These are phyloP conservation scores for Ptychoptera albimana DNA, from an alignment of 2,888 invertebrate species.

Conservation along the genomic window DNA sequence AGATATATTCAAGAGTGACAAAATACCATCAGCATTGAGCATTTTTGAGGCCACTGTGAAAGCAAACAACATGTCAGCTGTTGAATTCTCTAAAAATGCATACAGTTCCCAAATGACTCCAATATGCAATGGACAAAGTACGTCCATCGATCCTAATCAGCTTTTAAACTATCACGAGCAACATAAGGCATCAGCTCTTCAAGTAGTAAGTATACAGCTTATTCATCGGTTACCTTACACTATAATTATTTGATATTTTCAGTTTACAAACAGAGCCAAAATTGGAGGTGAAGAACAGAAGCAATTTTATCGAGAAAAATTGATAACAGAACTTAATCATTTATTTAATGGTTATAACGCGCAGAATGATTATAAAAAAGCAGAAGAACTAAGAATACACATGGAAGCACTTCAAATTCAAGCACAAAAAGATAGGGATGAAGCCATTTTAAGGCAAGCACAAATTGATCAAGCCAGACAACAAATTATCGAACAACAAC, in stretches of 20 bases:
- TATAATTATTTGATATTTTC: too few species aligned
- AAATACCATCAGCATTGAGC: not conserved
- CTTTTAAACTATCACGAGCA: too few species aligned
- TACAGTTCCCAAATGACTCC: not conserved
- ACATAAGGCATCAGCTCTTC: too few species aligned
- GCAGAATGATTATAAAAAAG: not conserved
- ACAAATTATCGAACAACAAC: too few species aligned
- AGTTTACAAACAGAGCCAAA: not conserved
- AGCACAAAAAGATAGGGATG: too few species aligned
- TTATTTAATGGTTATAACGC: not conserved
- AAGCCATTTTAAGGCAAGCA: too few species aligned
- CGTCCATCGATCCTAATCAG: too few species aligned
- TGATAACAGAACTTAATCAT: not conserved
- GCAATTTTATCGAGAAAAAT: not conserved
- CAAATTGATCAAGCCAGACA: too few species aligned
- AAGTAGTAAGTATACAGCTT: too few species aligned
- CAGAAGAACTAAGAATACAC: not conserved
- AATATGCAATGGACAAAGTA: too few species aligned
- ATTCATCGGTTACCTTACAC: too few species aligned
- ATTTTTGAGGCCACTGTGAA: not conserved
- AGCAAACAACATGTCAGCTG: not conserved
- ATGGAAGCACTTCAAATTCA: too few species aligned
- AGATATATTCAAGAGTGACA: not conserved
- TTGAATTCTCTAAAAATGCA: not conserved
- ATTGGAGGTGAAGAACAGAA: not conserved